Conservation (phyloP, 2,797 vertebrate genomes). For the Geotrypetes seraphini region DNA sequence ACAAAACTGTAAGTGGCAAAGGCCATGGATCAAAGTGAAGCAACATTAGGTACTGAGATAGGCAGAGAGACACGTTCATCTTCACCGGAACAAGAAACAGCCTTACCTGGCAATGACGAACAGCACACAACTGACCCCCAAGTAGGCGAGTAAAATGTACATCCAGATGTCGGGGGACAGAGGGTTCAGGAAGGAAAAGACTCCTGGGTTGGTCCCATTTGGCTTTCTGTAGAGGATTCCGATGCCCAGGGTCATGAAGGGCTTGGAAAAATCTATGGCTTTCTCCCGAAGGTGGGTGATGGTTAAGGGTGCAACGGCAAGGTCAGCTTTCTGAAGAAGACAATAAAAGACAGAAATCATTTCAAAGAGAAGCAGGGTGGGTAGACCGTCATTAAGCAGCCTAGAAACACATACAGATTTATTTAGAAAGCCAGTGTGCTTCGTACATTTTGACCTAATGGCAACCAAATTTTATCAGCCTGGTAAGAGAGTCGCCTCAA, state of each 20-base stretch:
- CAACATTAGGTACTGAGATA: no score
- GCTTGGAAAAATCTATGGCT: constrained; percentile 94
- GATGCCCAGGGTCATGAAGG: constrained; percentile 91
- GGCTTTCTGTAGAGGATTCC: constrained; percentile 94
- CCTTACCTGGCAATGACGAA: constrained; percentile 96
- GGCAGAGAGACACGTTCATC: no score
- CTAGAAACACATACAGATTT: no score
- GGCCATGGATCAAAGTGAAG: no score
- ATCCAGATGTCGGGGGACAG: constrained; percentile 97
- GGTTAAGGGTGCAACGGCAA: constrained; percentile 91
- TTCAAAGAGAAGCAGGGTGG: background rate
- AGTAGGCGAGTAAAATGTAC: constrained; percentile 92
- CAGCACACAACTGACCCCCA: constrained; percentile 97
- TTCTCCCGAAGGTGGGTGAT: constrained; percentile 93
- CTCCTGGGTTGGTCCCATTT: constrained; percentile 87
- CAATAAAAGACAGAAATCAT: no score
- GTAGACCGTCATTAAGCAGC: background rate
- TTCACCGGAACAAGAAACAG: background rate
- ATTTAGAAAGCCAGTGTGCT: no score
- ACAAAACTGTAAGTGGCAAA: no score
- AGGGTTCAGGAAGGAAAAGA: constrained; percentile 96
- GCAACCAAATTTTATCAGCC: no score
- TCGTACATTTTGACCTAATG: no score
- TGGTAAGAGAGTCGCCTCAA: no score
- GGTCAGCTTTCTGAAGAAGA: constrained; percentile 85